phyloP scores from a whole-genome alignment of 2,113 vertebrate species.

The Ramphastos sulfuratus region DNA sequence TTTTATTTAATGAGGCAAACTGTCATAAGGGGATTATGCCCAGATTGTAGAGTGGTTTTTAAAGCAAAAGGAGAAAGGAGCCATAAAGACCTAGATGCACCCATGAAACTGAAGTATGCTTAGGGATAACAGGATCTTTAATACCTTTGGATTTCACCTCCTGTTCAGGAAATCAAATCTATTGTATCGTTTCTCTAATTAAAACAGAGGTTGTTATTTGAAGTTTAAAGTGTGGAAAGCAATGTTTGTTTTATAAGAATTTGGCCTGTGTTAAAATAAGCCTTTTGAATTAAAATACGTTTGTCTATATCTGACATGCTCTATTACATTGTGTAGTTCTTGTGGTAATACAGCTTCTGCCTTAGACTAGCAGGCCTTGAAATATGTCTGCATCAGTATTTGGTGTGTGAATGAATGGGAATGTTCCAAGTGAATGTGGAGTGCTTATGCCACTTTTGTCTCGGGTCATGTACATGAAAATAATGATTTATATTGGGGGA shows the following conservation, averaged over 20 bases:
- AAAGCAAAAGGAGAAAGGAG: neutral
- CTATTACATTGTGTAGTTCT: neutral
- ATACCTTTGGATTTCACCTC: neutral
- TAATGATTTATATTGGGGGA: neutral
- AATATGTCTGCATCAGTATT: neutral
- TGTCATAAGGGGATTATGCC: neutral
- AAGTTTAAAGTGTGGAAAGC: neutral
- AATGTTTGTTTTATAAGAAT: neutral
- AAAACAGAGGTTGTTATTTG: neutral
- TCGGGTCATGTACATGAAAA: neutral
- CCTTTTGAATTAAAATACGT: slow-evolving; percentile 2
- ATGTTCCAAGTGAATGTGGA: neutral
- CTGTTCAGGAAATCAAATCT: neutral
- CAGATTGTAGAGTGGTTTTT: neutral
- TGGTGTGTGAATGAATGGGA: neutral
- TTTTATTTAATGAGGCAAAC: neutral
- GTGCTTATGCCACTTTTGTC: neutral
- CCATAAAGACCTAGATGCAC: neutral
- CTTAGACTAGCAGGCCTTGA: neutral
- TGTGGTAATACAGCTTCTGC: neutral
- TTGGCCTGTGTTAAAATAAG: neutral
- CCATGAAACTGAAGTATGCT: neutral
- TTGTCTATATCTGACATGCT: neutral
- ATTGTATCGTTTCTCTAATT: neutral
- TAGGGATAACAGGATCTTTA: neutral